Conservation (phyloP, 2,888 invertebrate genomes). For the Caenorhabditis afra region DNA sequence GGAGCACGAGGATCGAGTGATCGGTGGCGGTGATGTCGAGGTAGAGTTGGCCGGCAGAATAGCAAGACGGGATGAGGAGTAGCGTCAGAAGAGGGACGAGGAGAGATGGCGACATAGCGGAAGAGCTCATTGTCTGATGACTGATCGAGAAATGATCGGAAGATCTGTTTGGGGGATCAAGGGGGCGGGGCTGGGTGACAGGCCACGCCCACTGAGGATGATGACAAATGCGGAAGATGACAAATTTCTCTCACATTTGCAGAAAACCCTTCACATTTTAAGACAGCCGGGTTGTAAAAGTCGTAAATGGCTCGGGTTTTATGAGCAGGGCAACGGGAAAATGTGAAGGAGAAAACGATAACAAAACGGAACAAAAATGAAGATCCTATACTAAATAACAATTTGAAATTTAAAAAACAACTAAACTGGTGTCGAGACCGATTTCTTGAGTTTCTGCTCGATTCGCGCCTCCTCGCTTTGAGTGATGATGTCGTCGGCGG, state of each 20-base stretch:
- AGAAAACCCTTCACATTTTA: no score
- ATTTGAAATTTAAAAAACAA: no score
- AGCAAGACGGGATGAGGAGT: not conserved
- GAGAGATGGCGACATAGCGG: no score
- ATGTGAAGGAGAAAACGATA: no score
- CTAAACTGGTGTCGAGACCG: no score
- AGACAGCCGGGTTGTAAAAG: no score
- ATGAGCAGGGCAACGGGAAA: no score
- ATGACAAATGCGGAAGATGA: not conserved
- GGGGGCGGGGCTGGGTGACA: not conserved
- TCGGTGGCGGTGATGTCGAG: slow-evolving; percentile 1
- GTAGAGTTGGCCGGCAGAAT: not conserved
- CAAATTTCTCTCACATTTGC: not conserved
- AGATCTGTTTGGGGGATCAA: no score
- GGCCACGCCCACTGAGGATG: not conserved
- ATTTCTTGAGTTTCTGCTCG: slow-evolving; percentile 38
- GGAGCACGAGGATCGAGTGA: not conserved
- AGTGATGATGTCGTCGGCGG: slow-evolving; percentile 53
- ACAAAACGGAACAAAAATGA: slow-evolving; percentile 2
- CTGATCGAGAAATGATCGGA: no score
- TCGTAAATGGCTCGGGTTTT: no score
- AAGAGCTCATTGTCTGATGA: not conserved
- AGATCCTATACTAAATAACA: slow-evolving; percentile 10
- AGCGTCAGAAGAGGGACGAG: not conserved
- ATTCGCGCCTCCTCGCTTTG: slow-evolving; percentile 54